Evolutionary conservation across 2,888 invertebrate genomes (phyloP), one percentile per base, ranked within the genome.

Genomic region (Mongoloraphidia duomilia): DNA sequence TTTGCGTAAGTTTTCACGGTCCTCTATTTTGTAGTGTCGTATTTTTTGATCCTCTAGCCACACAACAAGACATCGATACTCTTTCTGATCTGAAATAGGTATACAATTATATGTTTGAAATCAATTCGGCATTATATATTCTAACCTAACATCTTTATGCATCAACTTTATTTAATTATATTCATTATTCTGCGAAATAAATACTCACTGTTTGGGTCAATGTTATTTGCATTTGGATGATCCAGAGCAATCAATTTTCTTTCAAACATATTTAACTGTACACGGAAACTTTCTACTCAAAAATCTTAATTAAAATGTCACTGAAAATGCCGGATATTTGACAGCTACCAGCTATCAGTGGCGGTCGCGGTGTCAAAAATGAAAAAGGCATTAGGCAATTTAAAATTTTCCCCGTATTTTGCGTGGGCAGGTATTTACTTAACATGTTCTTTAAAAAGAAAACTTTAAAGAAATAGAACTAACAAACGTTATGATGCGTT

Each of bases 1-100:
- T 55, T 84, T 77, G 41, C 88, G 75, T n/a, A 96, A 65, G 0
- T 71, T 74, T 54, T 76, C 79, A 10, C 91, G 73, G 54, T 89
- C 86, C 61, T 91, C 87, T 49, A 89, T 84, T 62, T 82, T 82
- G 57, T 90, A 91, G 56, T 84, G 81, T 10, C 93, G 79, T 55
- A 96, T 91, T 68, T 90, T 91, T 65, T 92, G 91, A 62, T 92
- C 89, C 68, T 96, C 96, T 48, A 96, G 64, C 96, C 95, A 96
- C 1, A 86, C 68, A 17, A 94, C 75, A 26, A 91, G 72, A 60
- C 82, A 84, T 45, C 87, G 79, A 62, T 89, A 84, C 59, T 85
- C 80, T 53, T 76, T 77, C 56, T 81, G 78, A 71, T 92, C 94
- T 94, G 65, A 3, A 71, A 70, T 51, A n/a, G n/a, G n/a, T n/a